Base-by-base conservation (phyloP, 2,888 invertebrate species). In the Deilephila porcellus region DNA sequence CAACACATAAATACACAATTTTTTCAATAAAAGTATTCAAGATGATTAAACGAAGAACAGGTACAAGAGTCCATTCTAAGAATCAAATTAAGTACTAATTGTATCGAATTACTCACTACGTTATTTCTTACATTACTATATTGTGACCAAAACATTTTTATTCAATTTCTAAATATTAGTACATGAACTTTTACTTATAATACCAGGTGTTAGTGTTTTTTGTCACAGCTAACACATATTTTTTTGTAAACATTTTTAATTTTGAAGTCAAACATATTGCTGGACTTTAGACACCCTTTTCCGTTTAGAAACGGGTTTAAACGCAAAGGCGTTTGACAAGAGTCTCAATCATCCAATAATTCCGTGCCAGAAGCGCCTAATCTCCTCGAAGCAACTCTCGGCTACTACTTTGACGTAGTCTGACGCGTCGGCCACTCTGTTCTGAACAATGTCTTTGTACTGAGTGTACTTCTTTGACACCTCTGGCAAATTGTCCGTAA, bases 381-480 rank as follows among this genome's bases (percentile, higher is more conserved):
- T 85, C 78, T 95, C 95, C 74, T 94, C 93, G 74, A 88, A 89
- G 76, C 96, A 93, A 84, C 96, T 96, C 14, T 92, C 91, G 0
- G 95, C 95, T 0, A 96, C 95, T 0, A 95, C 92, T 72, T 89
- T 89, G 34, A 95, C 80, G 79, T 96, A 96, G 56, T 95, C 93
- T 0, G 95, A 93, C 0, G 95, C 94, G 76, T 95, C 95, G 0
- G 88, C 86, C 76, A 95, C 85, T 80, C 95, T 91, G 73, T 95
- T 94, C 73, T 93, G 89, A 0, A 95, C 91, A 34, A 93, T 92
- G 56, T 91, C 86, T 81, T 93, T 95, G 76, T 95, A 91, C 76
- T 91, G 91, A 52, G 87, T 83, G 73, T 93, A 95, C 0, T 91
- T 85, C 76, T 92, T 91, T 8, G 85, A 83, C 8, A 94, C 88